Evolutionary conservation across 2,113 vertebrate genomes (phyloP).

Genomic region (Perca schrenkii): DNA sequence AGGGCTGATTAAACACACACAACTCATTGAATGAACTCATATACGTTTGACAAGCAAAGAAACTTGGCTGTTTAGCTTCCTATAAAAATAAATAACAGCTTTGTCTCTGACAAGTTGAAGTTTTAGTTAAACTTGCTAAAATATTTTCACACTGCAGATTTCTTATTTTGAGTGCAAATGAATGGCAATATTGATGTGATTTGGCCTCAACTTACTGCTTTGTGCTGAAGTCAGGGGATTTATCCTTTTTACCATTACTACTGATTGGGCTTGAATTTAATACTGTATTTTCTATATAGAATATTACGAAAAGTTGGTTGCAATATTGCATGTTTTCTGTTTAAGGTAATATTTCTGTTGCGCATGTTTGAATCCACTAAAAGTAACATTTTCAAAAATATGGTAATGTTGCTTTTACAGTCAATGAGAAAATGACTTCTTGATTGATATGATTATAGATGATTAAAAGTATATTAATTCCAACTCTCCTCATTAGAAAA

Average conservation of each 20-base stretch:
- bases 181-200: not conserved
- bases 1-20: not conserved
- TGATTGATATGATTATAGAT: not conserved
- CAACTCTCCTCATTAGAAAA: slow-evolving; percentile 2
- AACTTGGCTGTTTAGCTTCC: not conserved
- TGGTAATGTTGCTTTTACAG: not conserved
- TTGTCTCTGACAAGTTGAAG: not conserved
- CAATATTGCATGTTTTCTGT: too few relatives aligned
- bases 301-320: too few relatives aligned
- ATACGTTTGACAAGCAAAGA: not conserved
- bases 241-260: not conserved
- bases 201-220: not conserved
- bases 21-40: not conserved
- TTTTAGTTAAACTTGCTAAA: not conserved
- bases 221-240: not conserved
- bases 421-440: not conserved
- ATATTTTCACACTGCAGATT: not conserved
- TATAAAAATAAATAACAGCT: not conserved
- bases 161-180: not conserved
- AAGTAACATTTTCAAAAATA: too few relatives aligned
- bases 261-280: not conserved
- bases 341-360: too few relatives aligned
- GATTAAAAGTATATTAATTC: not conserved
- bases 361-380: too few relatives aligned
- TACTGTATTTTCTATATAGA: not conserved